Percentiles rank a stretch among this genome's conserved stretches.
phyloP scores from a whole-genome alignment of 2,797 vertebrate species.

The Gouania willdenowi region DNA sequence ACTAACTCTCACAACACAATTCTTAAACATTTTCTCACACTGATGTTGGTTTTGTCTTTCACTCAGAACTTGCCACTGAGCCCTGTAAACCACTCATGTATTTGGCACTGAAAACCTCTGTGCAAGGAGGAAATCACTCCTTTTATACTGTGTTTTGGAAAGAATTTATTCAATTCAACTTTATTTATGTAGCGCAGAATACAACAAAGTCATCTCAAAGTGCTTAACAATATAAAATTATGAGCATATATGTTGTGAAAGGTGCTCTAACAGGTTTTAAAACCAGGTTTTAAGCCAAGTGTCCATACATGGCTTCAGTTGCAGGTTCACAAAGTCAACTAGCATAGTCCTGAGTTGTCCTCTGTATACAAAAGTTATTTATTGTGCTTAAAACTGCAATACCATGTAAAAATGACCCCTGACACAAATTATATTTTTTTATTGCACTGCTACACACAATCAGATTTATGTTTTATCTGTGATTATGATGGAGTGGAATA shows the following conservation, averaged over 20 bases:
- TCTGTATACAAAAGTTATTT: no score
- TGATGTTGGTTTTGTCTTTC: neutral
- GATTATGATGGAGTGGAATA: no score
- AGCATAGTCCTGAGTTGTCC: neutral
- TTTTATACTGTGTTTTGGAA: slow-evolving; percentile 1
- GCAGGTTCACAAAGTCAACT: neutral
- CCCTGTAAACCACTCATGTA: slow-evolving; percentile 1
- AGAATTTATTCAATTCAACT: no score
- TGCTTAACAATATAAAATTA: no score
- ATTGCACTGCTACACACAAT: no score
- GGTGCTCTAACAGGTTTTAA: neutral
- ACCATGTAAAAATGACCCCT: no score
- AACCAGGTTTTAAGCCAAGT: neutral
- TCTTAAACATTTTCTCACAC: neutral
- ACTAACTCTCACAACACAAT: no score
- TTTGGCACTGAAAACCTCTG: neutral
- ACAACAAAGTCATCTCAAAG: no score
- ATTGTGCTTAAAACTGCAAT: no score
- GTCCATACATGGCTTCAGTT: neutral
- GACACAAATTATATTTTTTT: no score
- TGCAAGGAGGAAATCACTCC: neutral
- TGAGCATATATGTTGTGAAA: slow-evolving; percentile 3
- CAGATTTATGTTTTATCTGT: no score
- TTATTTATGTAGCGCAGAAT: no score
- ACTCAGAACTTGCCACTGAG: neutral